phyloP scores from a whole-genome alignment of 2,888 invertebrate species.

The Eupithecia dodoneata region DNA sequence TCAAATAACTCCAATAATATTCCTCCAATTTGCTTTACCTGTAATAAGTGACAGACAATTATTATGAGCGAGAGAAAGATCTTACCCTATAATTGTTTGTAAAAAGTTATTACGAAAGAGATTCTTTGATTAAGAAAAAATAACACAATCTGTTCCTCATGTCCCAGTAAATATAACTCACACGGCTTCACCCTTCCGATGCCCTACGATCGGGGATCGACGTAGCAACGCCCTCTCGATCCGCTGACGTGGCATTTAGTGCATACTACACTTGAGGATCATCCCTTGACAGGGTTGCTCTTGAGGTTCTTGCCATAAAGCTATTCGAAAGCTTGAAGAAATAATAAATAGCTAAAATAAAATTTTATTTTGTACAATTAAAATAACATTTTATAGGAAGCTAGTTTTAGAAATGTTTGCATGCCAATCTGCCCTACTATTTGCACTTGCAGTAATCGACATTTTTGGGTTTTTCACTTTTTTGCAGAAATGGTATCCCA shows the following conservation, averaged over 20 bases:
- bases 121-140: no score
- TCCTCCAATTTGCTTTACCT: no score
- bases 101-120: not conserved
- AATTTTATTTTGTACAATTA: not conserved
- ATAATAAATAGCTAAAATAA: not conserved
- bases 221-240: constrained; percentile 48
- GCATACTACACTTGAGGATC: constrained; percentile 40
- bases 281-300: constrained; percentile 36
- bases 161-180: constrained; percentile 10
- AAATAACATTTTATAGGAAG: not conserved
- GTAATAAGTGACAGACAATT: no score
- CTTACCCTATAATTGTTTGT: no score
- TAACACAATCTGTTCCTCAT: not conserved
- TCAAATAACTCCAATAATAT: no score
- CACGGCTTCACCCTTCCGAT: constrained; percentile 31
- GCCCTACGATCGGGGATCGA: constrained; percentile 38
- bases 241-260: constrained; percentile 51
- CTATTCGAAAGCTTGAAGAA: not conserved
- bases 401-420: no score
- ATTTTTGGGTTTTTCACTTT: no score
- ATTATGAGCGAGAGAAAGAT: no score
- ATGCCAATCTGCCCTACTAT: no score
- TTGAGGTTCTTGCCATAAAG: not conserved
- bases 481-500: no score
- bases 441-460: no score